Percentiles rank a stretch among this genome's conserved stretches.
Evolutionary conservation across 1,140 invertebrate genomes (phyloP).

Genomic region (Paracyclopina nana): DNA sequence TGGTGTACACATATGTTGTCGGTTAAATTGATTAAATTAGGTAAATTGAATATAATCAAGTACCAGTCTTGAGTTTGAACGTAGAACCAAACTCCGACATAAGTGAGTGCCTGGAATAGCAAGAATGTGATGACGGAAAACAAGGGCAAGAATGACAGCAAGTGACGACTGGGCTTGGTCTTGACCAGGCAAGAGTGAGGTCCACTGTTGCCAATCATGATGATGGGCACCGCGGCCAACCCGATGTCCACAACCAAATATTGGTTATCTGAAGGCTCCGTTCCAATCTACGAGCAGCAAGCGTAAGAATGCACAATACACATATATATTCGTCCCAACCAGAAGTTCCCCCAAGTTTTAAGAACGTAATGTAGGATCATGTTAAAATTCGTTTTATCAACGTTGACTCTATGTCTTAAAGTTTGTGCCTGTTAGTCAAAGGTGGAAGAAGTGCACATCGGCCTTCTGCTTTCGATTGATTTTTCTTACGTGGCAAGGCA

Average conservation of each 20-base stretch:
- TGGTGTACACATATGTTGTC: no score
- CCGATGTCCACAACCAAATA: conserved; percentile 21
- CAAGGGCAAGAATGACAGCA: conserved; percentile 23
- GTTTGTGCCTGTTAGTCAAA: no score
- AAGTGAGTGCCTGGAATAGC: conserved; percentile 22
- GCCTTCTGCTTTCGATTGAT: no score
- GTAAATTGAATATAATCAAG: conserved; percentile 1
- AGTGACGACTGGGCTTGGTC: conserved; percentile 20
- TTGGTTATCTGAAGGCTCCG: conserved; percentile 20
- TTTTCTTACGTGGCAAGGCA: no score
- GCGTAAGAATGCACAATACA: no score
- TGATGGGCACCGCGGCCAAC: conserved; percentile 19
- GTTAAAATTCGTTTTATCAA: no score
- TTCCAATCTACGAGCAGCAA: conserved; percentile 18
- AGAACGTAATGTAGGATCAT: no score
- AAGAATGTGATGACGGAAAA: conserved; percentile 24
- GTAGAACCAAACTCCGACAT: conserved; percentile 21
- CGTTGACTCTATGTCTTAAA: no score
- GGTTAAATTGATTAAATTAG: conserved; percentile 13
- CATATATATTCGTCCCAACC: no score
- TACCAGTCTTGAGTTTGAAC: conserved; percentile 23
- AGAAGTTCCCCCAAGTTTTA: no score
- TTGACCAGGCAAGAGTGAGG: conserved; percentile 20
- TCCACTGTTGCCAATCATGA: conserved; percentile 22
- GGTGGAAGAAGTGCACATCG: no score